Conservation (phyloP, 2,888 invertebrate genomes). For the Leucania comma region DNA sequence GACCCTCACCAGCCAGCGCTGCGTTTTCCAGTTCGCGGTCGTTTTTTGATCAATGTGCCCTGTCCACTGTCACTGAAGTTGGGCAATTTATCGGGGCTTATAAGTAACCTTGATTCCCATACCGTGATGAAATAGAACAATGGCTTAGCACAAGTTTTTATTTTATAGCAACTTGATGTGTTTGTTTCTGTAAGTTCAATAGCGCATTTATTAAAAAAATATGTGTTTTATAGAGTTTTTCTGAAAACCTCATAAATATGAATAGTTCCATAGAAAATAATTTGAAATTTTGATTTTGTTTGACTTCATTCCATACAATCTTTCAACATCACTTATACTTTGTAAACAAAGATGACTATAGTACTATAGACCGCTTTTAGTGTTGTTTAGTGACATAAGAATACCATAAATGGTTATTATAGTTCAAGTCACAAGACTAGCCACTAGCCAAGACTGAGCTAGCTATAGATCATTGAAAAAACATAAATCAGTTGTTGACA, state of each 20-base stretch:
- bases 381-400: not conserved
- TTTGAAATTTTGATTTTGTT: not conserved
- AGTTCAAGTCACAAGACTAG: not conserved
- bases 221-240: not conserved
- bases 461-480: too few species aligned
- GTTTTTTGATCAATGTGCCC: too few species aligned
- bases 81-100: too few species aligned
- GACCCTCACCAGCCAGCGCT: too few species aligned
- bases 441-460: not conserved
- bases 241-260: constrained; percentile 12
- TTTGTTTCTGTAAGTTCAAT: not conserved
- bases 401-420: not conserved
- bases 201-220: not conserved
- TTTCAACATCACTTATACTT: not conserved
- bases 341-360: not conserved
- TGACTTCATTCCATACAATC: not conserved
- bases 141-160: too few species aligned
- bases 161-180: too few species aligned
- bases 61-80: too few species aligned
- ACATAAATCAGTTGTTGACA: too few species aligned
- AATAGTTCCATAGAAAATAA: not conserved
- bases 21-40: too few species aligned
- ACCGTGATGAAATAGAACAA: too few species aligned
- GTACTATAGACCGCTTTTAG: not conserved
- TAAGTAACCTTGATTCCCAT: too few species aligned